A percentile compares a stretch with the other conserved stretches of the same genome.
Conservation (phyloP, 2,888 invertebrate genomes). For the Sphaeridia pumilis region DNA sequence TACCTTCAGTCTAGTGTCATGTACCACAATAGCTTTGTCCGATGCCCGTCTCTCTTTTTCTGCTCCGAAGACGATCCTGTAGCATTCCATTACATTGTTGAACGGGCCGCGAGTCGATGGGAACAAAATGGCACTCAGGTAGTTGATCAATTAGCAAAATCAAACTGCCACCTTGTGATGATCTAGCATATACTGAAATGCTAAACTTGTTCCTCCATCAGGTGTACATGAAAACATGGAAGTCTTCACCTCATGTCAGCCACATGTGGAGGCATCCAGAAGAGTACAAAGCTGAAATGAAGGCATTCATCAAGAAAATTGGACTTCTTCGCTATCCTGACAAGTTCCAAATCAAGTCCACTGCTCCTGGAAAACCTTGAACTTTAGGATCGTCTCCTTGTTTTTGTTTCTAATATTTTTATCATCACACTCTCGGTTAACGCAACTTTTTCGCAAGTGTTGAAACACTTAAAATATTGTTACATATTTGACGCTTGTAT, state of each 20-base stretch:
- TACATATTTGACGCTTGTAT: too few species aligned
- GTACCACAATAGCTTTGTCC: constrained; percentile 65
- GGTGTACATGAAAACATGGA: constrained; percentile 59
- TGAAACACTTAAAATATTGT: too few species aligned
- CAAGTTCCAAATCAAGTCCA: constrained; percentile 42
- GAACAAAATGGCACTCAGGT: constrained; percentile 60
- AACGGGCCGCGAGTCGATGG: constrained; percentile 61
- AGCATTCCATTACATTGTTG: constrained; percentile 60
- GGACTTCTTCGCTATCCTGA: constrained; percentile 46
- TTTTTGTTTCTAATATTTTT: too few species aligned
- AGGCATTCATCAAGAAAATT: constrained; percentile 49
- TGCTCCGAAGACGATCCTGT: constrained; percentile 61
- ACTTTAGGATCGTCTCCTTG: too few species aligned
- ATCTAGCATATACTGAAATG: background rate
- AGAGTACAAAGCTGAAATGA: constrained; percentile 51
- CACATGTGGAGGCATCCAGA: constrained; percentile 53
- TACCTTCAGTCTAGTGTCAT: constrained; percentile 69
- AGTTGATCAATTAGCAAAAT: constrained; percentile 42
- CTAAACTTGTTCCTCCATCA: constrained; percentile 37
- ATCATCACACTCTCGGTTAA: too few species aligned
- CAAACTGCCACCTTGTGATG: background rate
- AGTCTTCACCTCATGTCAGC: constrained; percentile 60
- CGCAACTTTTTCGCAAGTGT: too few species aligned
- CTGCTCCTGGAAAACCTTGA: background rate
- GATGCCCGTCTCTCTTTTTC: constrained; percentile 62